Evolutionary conservation across 2,888 invertebrate genomes (phyloP).

Genomic region (Ceratothoa steindachneri): DNA sequence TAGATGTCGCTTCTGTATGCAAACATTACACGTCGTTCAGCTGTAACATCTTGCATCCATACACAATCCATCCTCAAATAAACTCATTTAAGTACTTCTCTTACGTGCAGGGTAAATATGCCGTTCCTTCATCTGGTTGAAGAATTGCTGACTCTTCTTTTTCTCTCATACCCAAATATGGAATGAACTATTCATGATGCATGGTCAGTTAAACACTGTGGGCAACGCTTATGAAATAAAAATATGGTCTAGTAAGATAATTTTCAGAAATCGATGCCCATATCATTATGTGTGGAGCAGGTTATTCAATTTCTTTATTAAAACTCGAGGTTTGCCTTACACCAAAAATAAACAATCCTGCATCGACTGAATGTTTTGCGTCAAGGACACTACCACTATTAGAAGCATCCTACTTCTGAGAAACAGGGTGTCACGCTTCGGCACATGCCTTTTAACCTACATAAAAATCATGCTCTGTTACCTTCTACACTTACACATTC

Average conservation of each 20-base stretch:
- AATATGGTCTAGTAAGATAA: background rate
- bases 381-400: background rate
- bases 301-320: background rate
- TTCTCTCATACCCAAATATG: background rate
- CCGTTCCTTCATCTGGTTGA: background rate
- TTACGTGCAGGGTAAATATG: background rate
- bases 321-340: background rate
- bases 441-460: background rate
- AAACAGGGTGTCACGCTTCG: background rate
- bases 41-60: background rate
- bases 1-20: background rate
- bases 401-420: background rate
- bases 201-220: background rate
- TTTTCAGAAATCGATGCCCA: background rate
- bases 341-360: background rate
- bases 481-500: background rate
- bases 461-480: background rate
- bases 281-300: background rate
- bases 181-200: background rate
- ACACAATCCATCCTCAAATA: background rate
- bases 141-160: background rate
- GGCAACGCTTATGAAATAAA: background rate
- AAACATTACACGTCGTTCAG: background rate
- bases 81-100: background rate
- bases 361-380: background rate